A percentile compares a stretch with the other conserved stretches of the same genome.
Evolutionary conservation across 2,888 invertebrate species (phyloP).

Genomic region (Spisula solida): DNA sequence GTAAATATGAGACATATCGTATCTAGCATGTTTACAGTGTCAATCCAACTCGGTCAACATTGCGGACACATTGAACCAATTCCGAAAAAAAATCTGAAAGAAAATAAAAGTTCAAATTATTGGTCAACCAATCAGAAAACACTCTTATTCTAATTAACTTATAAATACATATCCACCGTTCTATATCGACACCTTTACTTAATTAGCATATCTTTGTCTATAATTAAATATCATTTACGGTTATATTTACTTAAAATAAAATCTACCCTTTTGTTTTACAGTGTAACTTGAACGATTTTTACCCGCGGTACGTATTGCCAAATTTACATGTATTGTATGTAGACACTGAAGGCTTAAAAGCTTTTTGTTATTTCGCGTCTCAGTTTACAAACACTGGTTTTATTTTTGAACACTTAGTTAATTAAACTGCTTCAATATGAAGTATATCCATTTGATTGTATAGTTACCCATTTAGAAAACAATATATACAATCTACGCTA

Average conservation of each 20-base stretch:
- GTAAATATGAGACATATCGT: too few relatives aligned
- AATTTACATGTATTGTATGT: neutral
- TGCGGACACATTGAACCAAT: too few relatives aligned
- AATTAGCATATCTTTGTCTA: neutral
- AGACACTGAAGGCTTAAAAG: neutral
- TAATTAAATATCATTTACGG: neutral
- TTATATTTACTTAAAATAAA: neutral
- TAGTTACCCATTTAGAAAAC: neutral
- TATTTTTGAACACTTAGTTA: neutral
- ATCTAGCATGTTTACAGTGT: too few relatives aligned
- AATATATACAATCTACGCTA: neutral
- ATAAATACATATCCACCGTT: neutral
- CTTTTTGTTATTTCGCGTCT: neutral
- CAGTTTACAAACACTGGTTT: neutral
- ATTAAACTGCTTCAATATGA: neutral
- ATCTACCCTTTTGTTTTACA: neutral
- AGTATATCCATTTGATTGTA: neutral
- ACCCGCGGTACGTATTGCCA: neutral
- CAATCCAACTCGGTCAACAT: too few relatives aligned
- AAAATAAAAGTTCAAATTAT: neutral
- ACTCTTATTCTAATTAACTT: neutral
- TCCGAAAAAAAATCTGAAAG: neutral
- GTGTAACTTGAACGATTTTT: neutral
- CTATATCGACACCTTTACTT: neutral
- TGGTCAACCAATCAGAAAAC: neutral